Percentiles rank a stretch among this genome's conserved stretches.
phyloP scores from a whole-genome alignment of 1,140 invertebrate species.

The Drosophila busckii region DNA sequence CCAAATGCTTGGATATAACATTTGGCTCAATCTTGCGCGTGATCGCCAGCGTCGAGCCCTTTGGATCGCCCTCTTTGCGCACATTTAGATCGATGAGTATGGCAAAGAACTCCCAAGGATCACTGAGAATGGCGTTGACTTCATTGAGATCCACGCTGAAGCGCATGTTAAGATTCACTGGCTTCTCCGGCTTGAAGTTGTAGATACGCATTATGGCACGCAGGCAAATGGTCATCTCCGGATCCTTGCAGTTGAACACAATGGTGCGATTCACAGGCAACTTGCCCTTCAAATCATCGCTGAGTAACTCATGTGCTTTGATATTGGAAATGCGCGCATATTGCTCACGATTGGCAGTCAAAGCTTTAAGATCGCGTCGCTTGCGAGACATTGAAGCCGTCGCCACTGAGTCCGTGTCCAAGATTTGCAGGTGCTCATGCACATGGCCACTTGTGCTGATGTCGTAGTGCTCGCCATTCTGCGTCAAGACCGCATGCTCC shows the following conservation, averaged over 20 bases:
- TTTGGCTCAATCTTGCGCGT: conserved; percentile 61
- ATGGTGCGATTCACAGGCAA: conserved; percentile 75
- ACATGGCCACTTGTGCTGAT: conserved; percentile 45
- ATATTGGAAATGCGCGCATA: conserved; percentile 64
- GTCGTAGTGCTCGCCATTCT: conserved; percentile 46
- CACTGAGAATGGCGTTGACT: conserved; percentile 67
- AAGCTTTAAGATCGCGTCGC: conserved; percentile 45
- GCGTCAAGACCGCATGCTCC: conserved; percentile 35
- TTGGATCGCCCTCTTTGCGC: conserved; percentile 54
- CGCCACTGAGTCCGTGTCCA: conserved; percentile 40
- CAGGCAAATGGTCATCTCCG: conserved; percentile 59
- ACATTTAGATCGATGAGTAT: conserved; percentile 53
- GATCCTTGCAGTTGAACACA: conserved; percentile 73
- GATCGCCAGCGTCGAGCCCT: conserved; percentile 36
- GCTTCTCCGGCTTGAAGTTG: conserved; percentile 63
- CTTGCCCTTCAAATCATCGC: conserved; percentile 64
- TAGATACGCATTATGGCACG: conserved; percentile 62
- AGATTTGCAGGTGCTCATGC: conserved; percentile 27
- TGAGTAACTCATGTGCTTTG: conserved; percentile 60
- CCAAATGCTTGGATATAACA: conserved; percentile 70
- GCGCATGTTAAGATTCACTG: conserved; percentile 60
- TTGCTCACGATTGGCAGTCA: conserved; percentile 67
- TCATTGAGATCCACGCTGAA: conserved; percentile 68
- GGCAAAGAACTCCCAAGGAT: conserved; percentile 76
- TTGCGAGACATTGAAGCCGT: conserved; percentile 52